Conservation (phyloP, 2,888 invertebrate species). For the Quadriops clusia region DNA sequence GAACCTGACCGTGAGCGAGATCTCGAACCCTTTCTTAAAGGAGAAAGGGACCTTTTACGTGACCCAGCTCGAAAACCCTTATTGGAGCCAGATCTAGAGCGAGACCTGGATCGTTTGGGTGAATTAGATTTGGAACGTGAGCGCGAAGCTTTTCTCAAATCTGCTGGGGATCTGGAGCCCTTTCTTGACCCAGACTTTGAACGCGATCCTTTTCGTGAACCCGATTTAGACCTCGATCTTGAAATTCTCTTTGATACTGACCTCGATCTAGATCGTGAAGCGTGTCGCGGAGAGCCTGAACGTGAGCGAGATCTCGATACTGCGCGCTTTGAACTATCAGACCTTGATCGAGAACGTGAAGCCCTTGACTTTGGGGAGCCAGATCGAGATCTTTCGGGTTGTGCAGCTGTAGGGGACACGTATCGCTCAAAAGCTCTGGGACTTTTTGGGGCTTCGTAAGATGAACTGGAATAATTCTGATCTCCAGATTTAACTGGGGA, state of each 20-base stretch:
- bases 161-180: slow-evolving; percentile 21
- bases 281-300: slow-evolving; percentile 22
- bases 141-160: slow-evolving; percentile 17
- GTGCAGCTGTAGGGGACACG: slow-evolving; percentile 14
- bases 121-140: slow-evolving; percentile 12
- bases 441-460: slow-evolving; percentile 17
- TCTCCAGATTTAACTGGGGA: slow-evolving; percentile 17
- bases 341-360: slow-evolving; percentile 26
- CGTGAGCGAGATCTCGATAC: slow-evolving; percentile 18
- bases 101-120: slow-evolving; percentile 11
- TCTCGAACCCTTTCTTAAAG: slow-evolving; percentile 16
- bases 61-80: too few species aligned
- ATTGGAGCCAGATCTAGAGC: slow-evolving; percentile 18
- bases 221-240: slow-evolving; percentile 9
- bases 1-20: slow-evolving; percentile 15
- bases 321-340: slow-evolving; percentile 13
- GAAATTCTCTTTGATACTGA: slow-evolving; percentile 21
- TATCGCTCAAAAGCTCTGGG: slow-evolving; percentile 11
- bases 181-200: slow-evolving; percentile 17
- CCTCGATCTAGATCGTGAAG: slow-evolving; percentile 21
- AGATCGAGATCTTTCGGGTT: slow-evolving; percentile 29
- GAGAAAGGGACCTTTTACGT: slow-evolving; percentile 5
- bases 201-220: slow-evolving; percentile 16
- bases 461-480: slow-evolving; percentile 18
- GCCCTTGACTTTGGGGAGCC: slow-evolving; percentile 26